Conservation (phyloP, 2,113 vertebrate species). For the Lota lota region DNA sequence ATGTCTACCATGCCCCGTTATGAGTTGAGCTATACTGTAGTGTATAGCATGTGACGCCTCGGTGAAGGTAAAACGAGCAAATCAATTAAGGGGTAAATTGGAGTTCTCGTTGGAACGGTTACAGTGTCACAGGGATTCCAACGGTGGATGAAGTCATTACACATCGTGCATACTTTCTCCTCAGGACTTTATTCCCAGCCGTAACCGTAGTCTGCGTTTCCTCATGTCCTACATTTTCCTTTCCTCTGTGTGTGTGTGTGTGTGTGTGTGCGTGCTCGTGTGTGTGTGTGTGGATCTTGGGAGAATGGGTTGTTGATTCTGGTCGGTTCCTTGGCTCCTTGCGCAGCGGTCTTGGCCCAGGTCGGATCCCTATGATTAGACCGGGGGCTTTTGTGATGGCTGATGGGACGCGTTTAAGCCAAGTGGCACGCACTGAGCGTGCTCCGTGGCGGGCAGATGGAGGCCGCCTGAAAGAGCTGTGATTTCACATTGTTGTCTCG, state of each 20-base stretch:
- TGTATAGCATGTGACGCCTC: no score
- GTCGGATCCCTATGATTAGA: conserved; percentile 71
- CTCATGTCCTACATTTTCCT: neutral
- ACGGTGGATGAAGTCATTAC: no score
- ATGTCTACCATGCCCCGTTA: no score
- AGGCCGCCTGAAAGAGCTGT: conserved; percentile 71
- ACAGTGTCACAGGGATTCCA: no score
- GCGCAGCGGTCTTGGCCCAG: conserved; percentile 65
- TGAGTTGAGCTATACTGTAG: no score
- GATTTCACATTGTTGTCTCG: conserved; percentile 72
- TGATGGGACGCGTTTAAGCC: conserved; percentile 73
- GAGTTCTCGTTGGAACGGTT: no score
- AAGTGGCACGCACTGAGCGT: conserved; percentile 71
- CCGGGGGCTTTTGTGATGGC: conserved; percentile 71
- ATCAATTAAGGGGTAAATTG: no score
- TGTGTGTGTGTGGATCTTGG: conserved; percentile 42
- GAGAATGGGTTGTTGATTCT: conserved; percentile 71
- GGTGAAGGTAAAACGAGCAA: no score
- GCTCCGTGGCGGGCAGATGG: conserved; percentile 71
- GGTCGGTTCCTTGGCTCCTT: conserved; percentile 67
- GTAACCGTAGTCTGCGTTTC: no score
- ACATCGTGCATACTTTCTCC: no score
- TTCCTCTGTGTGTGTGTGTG: conserved; percentile 16
- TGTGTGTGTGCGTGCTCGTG: neutral
- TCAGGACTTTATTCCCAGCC: no score